Conservation (phyloP, 2,797 vertebrate species). For the Lycodopsis pacificus region DNA sequence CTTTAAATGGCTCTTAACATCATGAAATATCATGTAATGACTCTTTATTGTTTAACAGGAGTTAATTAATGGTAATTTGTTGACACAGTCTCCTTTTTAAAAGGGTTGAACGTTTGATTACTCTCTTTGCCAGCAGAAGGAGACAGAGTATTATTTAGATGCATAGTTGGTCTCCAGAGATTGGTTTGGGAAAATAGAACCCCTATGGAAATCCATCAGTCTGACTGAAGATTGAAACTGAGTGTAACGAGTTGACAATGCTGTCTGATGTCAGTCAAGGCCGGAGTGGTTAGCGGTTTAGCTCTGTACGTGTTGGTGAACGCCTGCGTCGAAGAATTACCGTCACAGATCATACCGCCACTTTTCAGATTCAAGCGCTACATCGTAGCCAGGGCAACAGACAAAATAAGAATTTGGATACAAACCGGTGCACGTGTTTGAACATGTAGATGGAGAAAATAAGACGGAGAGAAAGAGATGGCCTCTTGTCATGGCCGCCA, state of each 20-base stretch:
- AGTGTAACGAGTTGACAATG: too few relatives aligned
- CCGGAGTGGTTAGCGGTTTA: neutral
- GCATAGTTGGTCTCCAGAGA: too few relatives aligned
- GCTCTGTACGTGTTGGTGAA: neutral
- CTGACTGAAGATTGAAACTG: too few relatives aligned
- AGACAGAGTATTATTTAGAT: too few relatives aligned
- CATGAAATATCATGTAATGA: neutral
- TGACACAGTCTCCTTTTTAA: neutral
- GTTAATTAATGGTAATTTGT: neutral
- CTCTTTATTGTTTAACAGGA: neutral
- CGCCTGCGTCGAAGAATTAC: constrained; percentile 27
- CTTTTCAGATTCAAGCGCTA: constrained; percentile 26
- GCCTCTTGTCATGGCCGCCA: constrained; percentile 10
- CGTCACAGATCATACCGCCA: constrained; percentile 54
- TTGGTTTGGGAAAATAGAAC: too few relatives aligned
- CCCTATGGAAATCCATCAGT: too few relatives aligned
- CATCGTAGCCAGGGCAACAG: constrained; percentile 71
- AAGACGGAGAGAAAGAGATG: constrained; percentile 8
- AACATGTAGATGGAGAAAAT: neutral
- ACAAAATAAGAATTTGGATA: constrained; percentile 31
- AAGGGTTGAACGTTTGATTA: too few relatives aligned
- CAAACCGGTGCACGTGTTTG: constrained; percentile 21
- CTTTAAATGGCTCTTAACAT: neutral
- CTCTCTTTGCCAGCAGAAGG: too few relatives aligned
- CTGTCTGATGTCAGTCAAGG: too few relatives aligned